A percentile compares a stretch with the other conserved stretches of the same genome.
These are phyloP conservation scores for Aegypius monachus DNA, from an alignment of 2,113 vertebrate species.

Conservation along the genomic window DNA sequence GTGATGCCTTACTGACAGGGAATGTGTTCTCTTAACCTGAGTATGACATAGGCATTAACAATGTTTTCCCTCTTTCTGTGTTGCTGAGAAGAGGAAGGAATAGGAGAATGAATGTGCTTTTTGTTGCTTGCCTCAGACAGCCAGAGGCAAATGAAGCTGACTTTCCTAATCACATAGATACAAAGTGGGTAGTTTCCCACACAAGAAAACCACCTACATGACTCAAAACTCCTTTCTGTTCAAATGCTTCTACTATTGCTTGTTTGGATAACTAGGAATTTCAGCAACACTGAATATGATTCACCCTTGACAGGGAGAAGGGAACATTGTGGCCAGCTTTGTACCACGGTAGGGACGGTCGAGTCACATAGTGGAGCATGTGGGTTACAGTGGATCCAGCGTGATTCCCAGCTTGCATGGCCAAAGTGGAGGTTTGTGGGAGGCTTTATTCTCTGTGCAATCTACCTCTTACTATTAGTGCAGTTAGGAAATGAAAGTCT, in stretches of 20 bases:
- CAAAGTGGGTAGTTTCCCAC: slow-evolving; percentile 55
- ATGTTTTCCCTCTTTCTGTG: background rate
- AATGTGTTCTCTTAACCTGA: background rate
- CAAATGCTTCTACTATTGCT: slow-evolving; percentile 26
- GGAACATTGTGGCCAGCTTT: background rate
- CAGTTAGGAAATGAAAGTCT: background rate
- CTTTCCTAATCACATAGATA: slow-evolving; percentile 65
- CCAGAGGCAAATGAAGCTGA: slow-evolving; percentile 33
- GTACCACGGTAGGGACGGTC: background rate
- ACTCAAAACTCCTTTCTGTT: slow-evolving; percentile 42
- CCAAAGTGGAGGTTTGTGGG: background rate
- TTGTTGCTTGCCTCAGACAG: slow-evolving; percentile 9
- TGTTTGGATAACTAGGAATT: slow-evolving; percentile 51
- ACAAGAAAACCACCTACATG: slow-evolving; percentile 55
- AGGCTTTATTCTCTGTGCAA: background rate
- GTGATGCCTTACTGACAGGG: background rate
- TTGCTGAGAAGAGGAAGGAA: background rate
- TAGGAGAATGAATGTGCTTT: background rate
- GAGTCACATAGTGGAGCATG: background rate
- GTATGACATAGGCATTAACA: background rate
- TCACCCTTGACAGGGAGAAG: slow-evolving; percentile 14
- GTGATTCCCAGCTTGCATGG: background rate
- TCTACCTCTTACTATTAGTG: background rate
- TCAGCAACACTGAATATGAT: slow-evolving; percentile 40
- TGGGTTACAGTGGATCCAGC: background rate